A percentile compares a stretch with the other conserved stretches of the same genome.
phyloP scores from a whole-genome alignment of 2,113 vertebrate genomes.

The Stigmatopora nigra region DNA sequence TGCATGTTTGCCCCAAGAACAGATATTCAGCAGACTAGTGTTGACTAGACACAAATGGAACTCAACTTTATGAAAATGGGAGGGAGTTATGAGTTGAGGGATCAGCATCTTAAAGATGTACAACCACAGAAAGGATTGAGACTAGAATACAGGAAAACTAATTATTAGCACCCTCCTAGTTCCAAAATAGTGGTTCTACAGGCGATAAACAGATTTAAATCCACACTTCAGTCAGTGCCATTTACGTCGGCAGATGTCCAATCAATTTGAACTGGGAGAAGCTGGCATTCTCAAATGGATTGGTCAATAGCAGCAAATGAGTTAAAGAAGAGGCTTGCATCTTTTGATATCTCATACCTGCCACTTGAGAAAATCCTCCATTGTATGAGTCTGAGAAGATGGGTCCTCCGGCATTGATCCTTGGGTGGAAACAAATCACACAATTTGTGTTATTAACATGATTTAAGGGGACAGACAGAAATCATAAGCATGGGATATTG shows the following conservation, averaged over 20 bases:
- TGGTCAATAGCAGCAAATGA: too few species aligned
- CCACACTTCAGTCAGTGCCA: too few species aligned
- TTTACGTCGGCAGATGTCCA: too few species aligned
- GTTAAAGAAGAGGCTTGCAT: background rate
- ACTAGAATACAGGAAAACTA: background rate
- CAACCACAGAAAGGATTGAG: background rate
- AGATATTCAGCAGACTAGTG: background rate
- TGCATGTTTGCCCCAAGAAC: background rate
- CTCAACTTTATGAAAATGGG: background rate
- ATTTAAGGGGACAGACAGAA: too few species aligned
- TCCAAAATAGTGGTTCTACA: too few species aligned
- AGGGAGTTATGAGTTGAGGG: background rate
- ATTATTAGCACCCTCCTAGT: too few species aligned
- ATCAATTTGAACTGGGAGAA: too few species aligned
- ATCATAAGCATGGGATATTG: too few species aligned
- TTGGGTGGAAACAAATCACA: slow-evolving; percentile 16
- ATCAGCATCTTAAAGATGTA: slow-evolving; percentile 43
- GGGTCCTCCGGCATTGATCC: slow-evolving; percentile 7
- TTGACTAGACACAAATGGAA: background rate
- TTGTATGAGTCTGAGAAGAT: slow-evolving; percentile 2
- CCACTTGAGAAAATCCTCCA: slow-evolving; percentile 18
- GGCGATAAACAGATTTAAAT: too few species aligned
- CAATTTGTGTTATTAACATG: background rate
- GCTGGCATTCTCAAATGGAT: too few species aligned
- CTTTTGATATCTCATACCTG: slow-evolving; percentile 41